Base-by-base conservation (phyloP, 2,888 invertebrate species). In the Parasteatoda lunata region DNA sequence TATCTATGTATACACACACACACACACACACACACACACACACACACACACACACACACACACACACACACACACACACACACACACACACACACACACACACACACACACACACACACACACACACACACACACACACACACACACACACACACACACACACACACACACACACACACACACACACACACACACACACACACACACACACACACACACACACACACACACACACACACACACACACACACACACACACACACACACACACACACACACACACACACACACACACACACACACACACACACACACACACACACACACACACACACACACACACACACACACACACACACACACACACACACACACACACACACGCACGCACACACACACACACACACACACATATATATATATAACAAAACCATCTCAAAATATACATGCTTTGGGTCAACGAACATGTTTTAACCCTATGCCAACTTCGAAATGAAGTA, bases 351-450 rank as follows among this genome's bases (percentile, higher is more conserved):
- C 59, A 59, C 59, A 59, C 59, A 59, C 59, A 59, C 59, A 59
- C 59, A 59, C 59, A 59, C 59, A 59, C 59, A 59, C 59, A 59
- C 59, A 59, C 59, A 59, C 59, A 59, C 59, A 59, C 59, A 59
- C 59, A 59, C 59, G 6, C 59, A 59, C 59, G 6, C 59, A 59
- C 59, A 59, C 59, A 59, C 59, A 59, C 59, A 59, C 59, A 59
- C 7, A 59, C 7, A 59, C 7, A 59, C 7, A 59, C 13, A 7
- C 0, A 59, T 59, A 59, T 59, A 59, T 59, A 59, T 59, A 59
- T n/a, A n/a, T n/a, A n/a, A n/a, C n/a, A n/a, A n/a, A n/a, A n/a
- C n/a, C n/a, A n/a, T n/a, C n/a, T n/a, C n/a, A n/a, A n/a, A n/a
- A n/a, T n/a, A n/a, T n/a, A n/a, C n/a, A n/a, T n/a, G n/a, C n/a